Conservation (phyloP, 1,140 invertebrate genomes). For the Laupala kohalensis region DNA sequence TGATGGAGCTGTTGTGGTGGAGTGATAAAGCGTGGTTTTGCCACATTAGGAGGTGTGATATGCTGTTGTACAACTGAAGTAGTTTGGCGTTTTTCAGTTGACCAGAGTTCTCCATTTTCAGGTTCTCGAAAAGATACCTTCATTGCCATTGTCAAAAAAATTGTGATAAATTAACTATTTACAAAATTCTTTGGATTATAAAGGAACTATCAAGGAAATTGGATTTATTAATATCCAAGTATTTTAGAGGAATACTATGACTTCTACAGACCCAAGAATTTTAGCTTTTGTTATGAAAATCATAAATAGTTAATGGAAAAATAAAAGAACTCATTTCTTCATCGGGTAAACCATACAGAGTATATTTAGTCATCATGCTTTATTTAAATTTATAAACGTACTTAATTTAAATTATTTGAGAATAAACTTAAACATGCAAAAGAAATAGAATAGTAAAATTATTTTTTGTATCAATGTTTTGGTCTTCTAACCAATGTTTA, state of each 20-base stretch:
- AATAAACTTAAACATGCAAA: not conserved
- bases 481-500: too few species aligned
- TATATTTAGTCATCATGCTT: too few species aligned
- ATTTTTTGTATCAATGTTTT: not conserved
- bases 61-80: constrained; percentile 5
- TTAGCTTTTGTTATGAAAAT: not conserved
- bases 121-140: constrained; percentile 23
- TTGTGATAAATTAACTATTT: not conserved
- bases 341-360: too few species aligned
- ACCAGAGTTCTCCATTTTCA: constrained; percentile 21
- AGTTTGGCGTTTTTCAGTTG: constrained; percentile 18
- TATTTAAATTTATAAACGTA: too few species aligned
- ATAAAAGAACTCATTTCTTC: not conserved
- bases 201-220: too few species aligned
- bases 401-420: not conserved
- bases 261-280: too few species aligned
- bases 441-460: not conserved
- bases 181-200: too few species aligned
- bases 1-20: constrained; percentile 5
- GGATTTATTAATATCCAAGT: too few species aligned
- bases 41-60: constrained; percentile 6
- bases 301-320: not conserved
- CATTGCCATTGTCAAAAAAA: not conserved
- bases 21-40: constrained; percentile 10
- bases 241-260: too few species aligned